Base-by-base conservation (phyloP, 1,140 invertebrate species). In the Philopotamus ludificatus region DNA sequence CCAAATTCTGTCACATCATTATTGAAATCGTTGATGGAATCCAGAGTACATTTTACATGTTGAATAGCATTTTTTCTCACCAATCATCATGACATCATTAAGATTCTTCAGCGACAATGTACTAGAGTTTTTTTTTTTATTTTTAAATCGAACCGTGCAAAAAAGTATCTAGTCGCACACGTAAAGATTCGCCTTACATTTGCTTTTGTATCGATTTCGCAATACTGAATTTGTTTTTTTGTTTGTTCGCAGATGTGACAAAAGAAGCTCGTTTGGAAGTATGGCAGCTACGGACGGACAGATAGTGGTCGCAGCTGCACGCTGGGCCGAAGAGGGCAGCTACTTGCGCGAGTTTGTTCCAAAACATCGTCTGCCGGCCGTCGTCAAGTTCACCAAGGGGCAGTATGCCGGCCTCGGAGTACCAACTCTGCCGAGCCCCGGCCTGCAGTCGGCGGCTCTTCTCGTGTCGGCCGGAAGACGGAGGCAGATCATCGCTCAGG, bases 361-460 rank as follows among this genome's bases (percentile, higher is more conserved):
- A 71, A 92, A 92, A 72, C 84, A 89, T 68, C 84, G 87, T 47
- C 79, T 95, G 53, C 94, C 94, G 7, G 88, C 86, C 68, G 87
- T 96, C 66, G 91, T 90, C 60, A 94, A 93, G 79, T 92, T 97
- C 69, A 89, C 92, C 63, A 94, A 95, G 79, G 94, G 94, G 58
- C 92, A 95, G 74, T 96, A 95, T 80, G 88, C 91, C 58, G 89
- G 89, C 21, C 83, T 96, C 10, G 93, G 93, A 2, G 90, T 92
- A 15, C 91, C 93, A 3, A 91, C 91, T 0, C 76, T 93, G 16
- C 90, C 91, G 15, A 90, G 88, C 65, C 91, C 92, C 0, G 87
- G 89, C 44, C 81, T 94, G 41, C 89, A 93, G 72, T 90, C 90
- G 68, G 92, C 91, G 1, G 89, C 93, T 3, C 78, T 95, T 10